Evolutionary conservation across 2,888 invertebrate species (phyloP).

Genomic region (Napeogenes inachia): DNA sequence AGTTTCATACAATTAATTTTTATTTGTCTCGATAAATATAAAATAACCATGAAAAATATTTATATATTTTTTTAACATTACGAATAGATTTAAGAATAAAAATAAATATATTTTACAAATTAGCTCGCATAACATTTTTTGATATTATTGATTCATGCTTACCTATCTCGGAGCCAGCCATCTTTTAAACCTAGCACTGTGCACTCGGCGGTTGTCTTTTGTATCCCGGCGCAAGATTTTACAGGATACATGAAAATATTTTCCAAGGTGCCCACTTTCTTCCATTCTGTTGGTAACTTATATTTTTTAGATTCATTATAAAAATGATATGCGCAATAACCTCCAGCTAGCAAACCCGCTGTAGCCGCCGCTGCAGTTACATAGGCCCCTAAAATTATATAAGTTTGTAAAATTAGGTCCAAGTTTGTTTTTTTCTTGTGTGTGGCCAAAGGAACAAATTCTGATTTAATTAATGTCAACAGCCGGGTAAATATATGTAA

Average conservation of each 20-base stretch:
- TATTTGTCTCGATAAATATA: no score
- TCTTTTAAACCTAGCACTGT: constrained; percentile 72
- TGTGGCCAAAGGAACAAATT: no score
- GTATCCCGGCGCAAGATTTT: constrained; percentile 77
- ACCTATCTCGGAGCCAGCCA: constrained; percentile 77
- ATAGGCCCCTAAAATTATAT: constrained; percentile 36
- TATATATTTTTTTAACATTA: no score
- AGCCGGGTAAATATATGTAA: no score
- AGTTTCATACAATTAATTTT: no score
- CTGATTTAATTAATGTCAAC: no score
- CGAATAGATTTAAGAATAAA: no score
- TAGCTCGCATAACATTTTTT: no score
- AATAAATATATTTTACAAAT: no score
- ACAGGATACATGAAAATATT: constrained; percentile 76
- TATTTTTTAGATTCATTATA: constrained; percentile 40
- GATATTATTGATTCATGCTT: not conserved
- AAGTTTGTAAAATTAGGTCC: no score
- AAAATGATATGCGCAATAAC: constrained; percentile 50
- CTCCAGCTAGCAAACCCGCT: constrained; percentile 52
- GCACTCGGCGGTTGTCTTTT: constrained; percentile 69
- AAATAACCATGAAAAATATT: no score
- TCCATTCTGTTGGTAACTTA: constrained; percentile 73
- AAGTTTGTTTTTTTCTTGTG: no score
- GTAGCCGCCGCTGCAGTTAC: constrained; percentile 47
- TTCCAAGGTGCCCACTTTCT: constrained; percentile 75